A percentile compares a stretch with the other conserved stretches of the same genome.
These are phyloP conservation scores for Meleagris gallopavo DNA, from an alignment of 2,113 vertebrate species.

Conservation along the genomic window DNA sequence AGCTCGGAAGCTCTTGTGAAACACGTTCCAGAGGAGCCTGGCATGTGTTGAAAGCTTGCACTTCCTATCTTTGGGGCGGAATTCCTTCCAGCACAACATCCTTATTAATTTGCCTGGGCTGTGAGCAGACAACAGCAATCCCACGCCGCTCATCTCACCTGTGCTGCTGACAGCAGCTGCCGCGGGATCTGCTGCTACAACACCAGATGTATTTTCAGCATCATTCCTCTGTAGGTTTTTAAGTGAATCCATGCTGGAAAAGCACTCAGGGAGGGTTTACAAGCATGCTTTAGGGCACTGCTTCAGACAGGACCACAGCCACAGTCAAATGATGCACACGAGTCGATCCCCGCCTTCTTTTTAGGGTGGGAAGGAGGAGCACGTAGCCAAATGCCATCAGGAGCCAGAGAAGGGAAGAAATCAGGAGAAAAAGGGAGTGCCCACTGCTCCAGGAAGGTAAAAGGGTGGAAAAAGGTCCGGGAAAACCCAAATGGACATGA, in stretches of 20 bases:
- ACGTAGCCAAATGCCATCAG: not conserved
- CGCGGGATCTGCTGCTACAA: not conserved
- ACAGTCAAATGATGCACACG: fast-evolving
- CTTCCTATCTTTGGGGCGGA: constrained; percentile 16
- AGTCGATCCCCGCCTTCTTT: not conserved
- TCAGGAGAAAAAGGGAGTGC: not conserved
- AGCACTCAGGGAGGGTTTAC: not conserved
- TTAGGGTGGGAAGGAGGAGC: not conserved
- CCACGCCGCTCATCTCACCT: not conserved
- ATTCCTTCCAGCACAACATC: not conserved
- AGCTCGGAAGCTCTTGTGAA: constrained; percentile 22
- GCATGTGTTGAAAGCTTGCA: constrained; percentile 4
- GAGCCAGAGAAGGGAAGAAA: not conserved
- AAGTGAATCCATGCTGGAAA: not conserved
- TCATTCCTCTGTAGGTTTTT: not conserved
- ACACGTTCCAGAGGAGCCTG: constrained; percentile 42
- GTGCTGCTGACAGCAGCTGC: constrained; percentile 18
- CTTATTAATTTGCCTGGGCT: constrained; percentile 37
- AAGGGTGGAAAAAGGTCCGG: not conserved
- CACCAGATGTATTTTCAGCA: not conserved
- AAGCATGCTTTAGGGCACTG: not conserved
- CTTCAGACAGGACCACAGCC: not conserved
- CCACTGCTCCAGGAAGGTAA: not conserved
- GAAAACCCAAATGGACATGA: not conserved
- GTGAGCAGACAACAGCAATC: not conserved